Base-by-base conservation (phyloP, 2,797 vertebrate species). In the Pseudochromis fuscus region DNA sequence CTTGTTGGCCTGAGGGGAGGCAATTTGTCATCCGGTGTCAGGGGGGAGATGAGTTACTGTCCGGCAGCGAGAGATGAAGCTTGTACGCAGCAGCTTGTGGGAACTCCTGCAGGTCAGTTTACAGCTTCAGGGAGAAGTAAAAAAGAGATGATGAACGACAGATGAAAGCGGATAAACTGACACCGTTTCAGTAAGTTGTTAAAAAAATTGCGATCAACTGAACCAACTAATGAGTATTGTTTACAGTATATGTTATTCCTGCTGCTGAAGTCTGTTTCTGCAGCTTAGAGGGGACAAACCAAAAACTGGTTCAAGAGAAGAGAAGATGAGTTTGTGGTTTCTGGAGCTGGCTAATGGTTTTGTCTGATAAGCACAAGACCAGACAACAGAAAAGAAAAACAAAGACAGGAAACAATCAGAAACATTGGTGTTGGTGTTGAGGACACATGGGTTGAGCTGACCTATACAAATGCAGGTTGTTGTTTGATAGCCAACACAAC, bases 1-100 rank as follows among this genome's bases (percentile, higher is more conserved):
- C 63, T 59, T 49, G 15, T 24, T 60, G 33, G 60, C 67, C 72
- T 67, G 49, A 46, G 69, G 56, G 61, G 37, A 60, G 59, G 65
- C 51, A 77, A 86, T 86, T 85, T 84, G 87, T 86, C 85, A 85
- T 67, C 11, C 0, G 12, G n/a, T 58, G 56, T 81, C 66, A 65
- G 23, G 7, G 8, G n/a, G 46, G 50, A 71, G 76, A 82, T 61
- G 49, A 81, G 67, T 59, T 84, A 51, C 68, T 57, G 75, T 79
- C 65, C 7, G 3, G 50, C 72, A 74, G 56, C 42, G 2, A 67
- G 68, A 68, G 40, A 65, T 42, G 46, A 45, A 61, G 52, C 48
- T 62, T 25, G 30, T 0, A 15, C n/a, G 38, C 37, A 12, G 66
- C 3, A 64, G 75, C 49, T 64, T 75, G 67, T 67, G 50, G 64